Percentiles rank a stretch among this genome's conserved stretches.
Evolutionary conservation across 2,113 vertebrate species (phyloP).

Genomic region (Pachyramphus minor): DNA sequence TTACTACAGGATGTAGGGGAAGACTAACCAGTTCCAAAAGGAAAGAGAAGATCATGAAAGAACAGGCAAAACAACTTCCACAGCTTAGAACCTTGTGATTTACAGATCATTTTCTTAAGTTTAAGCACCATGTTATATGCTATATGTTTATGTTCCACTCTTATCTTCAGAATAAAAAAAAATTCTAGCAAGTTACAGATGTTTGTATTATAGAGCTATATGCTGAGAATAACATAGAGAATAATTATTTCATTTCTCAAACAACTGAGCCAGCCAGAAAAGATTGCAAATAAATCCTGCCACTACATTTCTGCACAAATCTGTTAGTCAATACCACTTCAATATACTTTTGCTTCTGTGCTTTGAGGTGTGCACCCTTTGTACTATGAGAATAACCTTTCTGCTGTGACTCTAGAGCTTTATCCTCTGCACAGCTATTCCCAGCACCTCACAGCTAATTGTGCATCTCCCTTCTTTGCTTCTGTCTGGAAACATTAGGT

Average conservation of each 20-base stretch:
- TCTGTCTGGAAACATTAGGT: not conserved
- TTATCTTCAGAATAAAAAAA: not conserved
- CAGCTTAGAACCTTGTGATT: not conserved
- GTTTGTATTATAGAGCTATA: not conserved
- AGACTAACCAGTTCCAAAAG: not conserved
- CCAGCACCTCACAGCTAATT: not conserved
- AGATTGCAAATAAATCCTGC: not conserved
- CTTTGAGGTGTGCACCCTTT: not conserved
- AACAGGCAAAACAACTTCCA: not conserved
- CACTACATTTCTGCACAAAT: not conserved
- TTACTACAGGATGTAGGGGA: not conserved
- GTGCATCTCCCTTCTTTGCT: not conserved
- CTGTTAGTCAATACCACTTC: not conserved
- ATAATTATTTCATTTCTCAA: not conserved
- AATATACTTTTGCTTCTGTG: not conserved
- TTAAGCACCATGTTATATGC: not conserved
- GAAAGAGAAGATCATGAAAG: not conserved
- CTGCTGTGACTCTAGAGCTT: not conserved
- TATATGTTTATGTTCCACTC: no score
- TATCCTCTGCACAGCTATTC: not conserved
- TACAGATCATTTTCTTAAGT: not conserved
- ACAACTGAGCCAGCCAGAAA: not conserved
- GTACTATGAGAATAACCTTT: not conserved
- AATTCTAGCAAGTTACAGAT: not conserved
- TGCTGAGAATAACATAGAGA: not conserved